Evolutionary conservation across 2,113 vertebrate species (phyloP), one percentile per base, ranked within the genome.

Genomic region (Clarias batrachus): DNA sequence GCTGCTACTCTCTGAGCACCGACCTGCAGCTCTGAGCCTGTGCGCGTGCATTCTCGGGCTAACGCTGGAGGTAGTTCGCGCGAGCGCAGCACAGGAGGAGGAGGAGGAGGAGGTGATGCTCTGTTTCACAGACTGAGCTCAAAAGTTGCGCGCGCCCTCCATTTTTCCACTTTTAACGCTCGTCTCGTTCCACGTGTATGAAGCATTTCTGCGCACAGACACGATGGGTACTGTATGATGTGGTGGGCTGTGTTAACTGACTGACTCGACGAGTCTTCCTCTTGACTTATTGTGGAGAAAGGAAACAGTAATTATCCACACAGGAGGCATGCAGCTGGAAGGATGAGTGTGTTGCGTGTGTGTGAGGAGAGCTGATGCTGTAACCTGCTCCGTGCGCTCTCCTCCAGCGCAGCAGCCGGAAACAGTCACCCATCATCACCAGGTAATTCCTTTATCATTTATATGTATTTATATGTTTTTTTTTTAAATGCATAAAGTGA

Each of bases 341-440:
- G 66, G 57, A 37, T 33, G 82, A 71, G 66, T 37, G 57, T 62
- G 78, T 80, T 80, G 59, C 10, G 56, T 81, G 78, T 62, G 77
- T 33, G 57, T 81, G 74, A 79, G 73, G 84, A 68, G 60, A 66
- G 74, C 33, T 79, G 84, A 78, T 85, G 84, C 73, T 65, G 73
- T 79, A 81, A 81, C 78, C 78, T 79, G 71, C n/a, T 56, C 48
- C 62, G 73, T 41, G 84, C 57, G 71, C 74, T 13, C 74, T 66
- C 48, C 78, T 79, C 54, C 74, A 68, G 73, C 74, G 52, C 74
- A 52, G 48, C 74, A 68, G 74, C 74, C 48, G 74, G 74, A 79
- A 85, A 85, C 27, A 23, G 21, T 37, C 48, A 80, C 62, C 76
- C 52, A 68, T 10, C 84, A 80, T 65, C 23, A 21, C 83, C 27